phyloP scores from a whole-genome alignment of 2,888 invertebrate species.

The Nebria salina region DNA sequence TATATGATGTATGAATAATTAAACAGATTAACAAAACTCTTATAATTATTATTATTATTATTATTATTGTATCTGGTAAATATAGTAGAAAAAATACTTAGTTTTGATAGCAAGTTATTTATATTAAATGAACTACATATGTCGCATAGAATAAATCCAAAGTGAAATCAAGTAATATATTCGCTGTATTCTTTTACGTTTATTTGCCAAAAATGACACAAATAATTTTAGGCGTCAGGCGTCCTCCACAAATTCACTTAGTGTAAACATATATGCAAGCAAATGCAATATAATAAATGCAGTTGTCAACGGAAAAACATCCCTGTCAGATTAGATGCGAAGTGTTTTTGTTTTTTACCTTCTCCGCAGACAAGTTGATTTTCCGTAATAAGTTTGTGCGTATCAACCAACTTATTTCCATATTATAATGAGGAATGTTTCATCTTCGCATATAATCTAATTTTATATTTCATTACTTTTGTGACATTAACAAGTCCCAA shows the following conservation, averaged over 20 bases:
- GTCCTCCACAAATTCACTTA: neutral
- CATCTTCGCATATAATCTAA: neutral
- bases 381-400: neutral
- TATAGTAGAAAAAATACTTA: no score
- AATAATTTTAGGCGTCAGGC: conserved; percentile 15
- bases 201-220: conserved; percentile 10
- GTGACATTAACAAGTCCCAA: neutral
- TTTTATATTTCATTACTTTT: neutral
- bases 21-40: no score
- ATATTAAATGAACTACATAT: no score
- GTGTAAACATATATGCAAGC: neutral
- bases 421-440: conserved; percentile 1
- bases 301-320: conserved; percentile 14
- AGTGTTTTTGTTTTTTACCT: conserved; percentile 47
- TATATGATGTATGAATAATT: no score
- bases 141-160: no score
- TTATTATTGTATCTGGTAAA: no score
- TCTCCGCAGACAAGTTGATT: conserved; percentile 1
- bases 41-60: no score
- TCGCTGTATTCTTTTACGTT: neutral
- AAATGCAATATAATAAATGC: neutral
- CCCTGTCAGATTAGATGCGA: conserved; percentile 48
- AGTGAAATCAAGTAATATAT: no score
- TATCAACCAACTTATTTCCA: neutral
- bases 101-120: no score